Conservation (phyloP, 2,113 vertebrate species). For the Prolemur simus region DNA sequence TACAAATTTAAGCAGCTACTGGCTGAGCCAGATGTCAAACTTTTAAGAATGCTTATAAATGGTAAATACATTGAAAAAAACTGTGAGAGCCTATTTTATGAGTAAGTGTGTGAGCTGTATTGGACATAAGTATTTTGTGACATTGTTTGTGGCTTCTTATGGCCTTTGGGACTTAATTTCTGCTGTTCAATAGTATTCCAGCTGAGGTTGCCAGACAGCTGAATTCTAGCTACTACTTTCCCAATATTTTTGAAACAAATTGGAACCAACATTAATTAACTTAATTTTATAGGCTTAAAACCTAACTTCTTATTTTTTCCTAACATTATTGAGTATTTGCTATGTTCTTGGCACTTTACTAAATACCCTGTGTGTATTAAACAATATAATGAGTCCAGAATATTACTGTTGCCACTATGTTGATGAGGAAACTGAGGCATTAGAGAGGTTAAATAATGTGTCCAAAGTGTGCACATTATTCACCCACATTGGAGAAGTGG, state of each 20-base stretch:
- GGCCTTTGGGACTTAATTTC: not conserved
- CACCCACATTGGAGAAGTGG: not conserved
- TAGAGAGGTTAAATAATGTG: not conserved
- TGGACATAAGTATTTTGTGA: not conserved
- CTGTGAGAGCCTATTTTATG: not conserved
- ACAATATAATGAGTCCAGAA: not conserved
- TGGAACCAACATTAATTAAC: not conserved
- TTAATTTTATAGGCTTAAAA: conserved; percentile 11
- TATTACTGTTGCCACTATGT: not conserved
- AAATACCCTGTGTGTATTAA: not conserved
- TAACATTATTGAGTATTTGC: not conserved
- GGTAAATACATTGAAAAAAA: not conserved
- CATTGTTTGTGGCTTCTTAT: not conserved
- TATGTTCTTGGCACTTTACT: not conserved
- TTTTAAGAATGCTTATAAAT: not conserved
- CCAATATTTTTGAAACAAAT: not conserved
- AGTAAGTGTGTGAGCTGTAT: not conserved
- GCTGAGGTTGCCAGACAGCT: not conserved
- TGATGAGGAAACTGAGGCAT: not conserved
- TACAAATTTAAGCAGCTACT: not conserved
- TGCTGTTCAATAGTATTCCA: not conserved
- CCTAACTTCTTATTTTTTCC: not conserved
- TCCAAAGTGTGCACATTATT: not conserved
- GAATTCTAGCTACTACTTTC: not conserved
- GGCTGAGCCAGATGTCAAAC: not conserved